Conservation (phyloP, 2,797 vertebrate species). For the Pseudochaenichthys georgianus region DNA sequence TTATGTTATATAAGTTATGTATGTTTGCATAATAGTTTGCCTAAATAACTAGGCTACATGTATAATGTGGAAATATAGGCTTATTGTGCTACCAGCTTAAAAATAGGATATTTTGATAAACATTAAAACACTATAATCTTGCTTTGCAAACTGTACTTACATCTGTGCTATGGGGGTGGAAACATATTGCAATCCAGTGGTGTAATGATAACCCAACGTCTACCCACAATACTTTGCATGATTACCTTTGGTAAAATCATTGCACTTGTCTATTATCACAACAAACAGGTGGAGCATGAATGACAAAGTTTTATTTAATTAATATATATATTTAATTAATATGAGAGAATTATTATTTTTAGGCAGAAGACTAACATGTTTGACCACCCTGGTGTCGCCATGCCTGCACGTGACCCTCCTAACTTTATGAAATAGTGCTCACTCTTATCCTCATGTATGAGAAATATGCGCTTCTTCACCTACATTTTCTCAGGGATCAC, state of each 20-base stretch:
- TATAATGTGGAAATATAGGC: not conserved
- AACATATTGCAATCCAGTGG: slow-evolving; percentile 8
- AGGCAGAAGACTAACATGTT: not conserved
- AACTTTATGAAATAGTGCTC: not conserved
- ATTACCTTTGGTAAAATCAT: not conserved
- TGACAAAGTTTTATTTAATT: not conserved
- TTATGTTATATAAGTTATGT: not conserved
- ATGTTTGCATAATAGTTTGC: not conserved
- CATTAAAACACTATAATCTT: not conserved
- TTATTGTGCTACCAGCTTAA: not conserved
- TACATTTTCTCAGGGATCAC: slow-evolving; percentile 48
- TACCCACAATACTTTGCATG: slow-evolving; percentile 30
- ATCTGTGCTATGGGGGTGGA: not conserved
- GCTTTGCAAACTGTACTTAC: not conserved
- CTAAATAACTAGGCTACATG: not conserved
- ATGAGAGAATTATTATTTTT: not conserved
- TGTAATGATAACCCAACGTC: slow-evolving; percentile 7
- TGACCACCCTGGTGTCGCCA: not conserved
- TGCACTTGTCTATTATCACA: not conserved
- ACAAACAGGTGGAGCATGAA: not conserved
- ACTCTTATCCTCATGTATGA: not conserved
- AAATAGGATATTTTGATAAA: not conserved
- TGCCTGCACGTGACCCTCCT: slow-evolving; percentile 27
- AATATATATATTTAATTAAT: not conserved
- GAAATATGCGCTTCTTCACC: slow-evolving; percentile 44